Conservation (phyloP, 2,888 invertebrate species). For the Pomacea canaliculata region DNA sequence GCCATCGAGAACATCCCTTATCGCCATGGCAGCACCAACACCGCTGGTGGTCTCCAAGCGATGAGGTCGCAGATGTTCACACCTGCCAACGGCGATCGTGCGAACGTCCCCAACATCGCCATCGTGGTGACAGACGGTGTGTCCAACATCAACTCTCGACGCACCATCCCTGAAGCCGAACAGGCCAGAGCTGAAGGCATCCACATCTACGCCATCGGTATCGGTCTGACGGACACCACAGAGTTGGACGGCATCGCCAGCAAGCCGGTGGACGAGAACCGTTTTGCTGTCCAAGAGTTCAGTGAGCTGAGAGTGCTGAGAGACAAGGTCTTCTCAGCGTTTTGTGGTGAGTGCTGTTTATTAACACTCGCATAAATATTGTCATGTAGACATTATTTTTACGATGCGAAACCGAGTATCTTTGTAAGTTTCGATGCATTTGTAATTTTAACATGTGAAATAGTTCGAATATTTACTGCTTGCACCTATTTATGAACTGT, state of each 20-base stretch:
- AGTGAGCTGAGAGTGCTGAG: constrained; percentile 46
- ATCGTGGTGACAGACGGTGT: constrained; percentile 65
- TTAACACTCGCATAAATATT: no score
- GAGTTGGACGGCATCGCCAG: constrained; percentile 60
- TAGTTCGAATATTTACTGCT: background rate
- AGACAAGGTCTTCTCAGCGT: constrained; percentile 37
- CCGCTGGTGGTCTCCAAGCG: constrained; percentile 54
- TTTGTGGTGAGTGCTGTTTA: constrained; percentile 17
- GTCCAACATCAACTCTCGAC: constrained; percentile 59
- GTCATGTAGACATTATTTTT: no score
- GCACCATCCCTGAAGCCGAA: constrained; percentile 54
- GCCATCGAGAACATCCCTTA: constrained; percentile 47
- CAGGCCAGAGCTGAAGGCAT: constrained; percentile 45
- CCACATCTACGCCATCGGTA: constrained; percentile 52
- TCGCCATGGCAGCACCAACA: constrained; percentile 46
- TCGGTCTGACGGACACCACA: constrained; percentile 49
- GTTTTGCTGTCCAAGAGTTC: constrained; percentile 52
- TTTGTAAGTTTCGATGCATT: background rate
- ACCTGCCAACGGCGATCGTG: constrained; percentile 51
- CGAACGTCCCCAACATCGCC: constrained; percentile 51
- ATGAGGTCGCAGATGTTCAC: constrained; percentile 56
- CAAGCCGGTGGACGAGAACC: constrained; percentile 45
- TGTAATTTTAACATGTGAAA: background rate
- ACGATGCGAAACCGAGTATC: rapidly evolving
- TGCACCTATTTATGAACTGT: background rate